Evolutionary conservation across 2,113 vertebrate genomes (phyloP).

Genomic region (Marmota flaviventris): DNA sequence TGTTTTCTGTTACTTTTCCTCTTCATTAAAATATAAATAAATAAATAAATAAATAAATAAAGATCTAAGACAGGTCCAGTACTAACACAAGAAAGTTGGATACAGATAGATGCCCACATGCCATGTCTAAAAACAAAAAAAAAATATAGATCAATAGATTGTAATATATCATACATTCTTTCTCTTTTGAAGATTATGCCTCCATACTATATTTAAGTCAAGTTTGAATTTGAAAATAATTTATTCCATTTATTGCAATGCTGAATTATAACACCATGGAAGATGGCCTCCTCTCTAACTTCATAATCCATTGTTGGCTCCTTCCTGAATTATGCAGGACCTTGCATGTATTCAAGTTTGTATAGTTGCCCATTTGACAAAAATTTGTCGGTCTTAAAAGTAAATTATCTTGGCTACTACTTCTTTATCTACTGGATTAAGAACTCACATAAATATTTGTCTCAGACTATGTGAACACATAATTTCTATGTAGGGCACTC

Average conservation of each 20-base stretch:
- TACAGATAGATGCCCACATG: constrained; percentile 49
- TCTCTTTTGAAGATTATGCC: background rate
- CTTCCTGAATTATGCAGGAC: background rate
- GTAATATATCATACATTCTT: background rate
- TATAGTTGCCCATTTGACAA: background rate
- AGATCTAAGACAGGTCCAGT: background rate
- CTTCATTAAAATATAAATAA: background rate
- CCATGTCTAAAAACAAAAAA: constrained; percentile 50
- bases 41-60: background rate
- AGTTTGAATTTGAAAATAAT: background rate
- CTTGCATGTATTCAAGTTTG: background rate
- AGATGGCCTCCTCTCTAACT: accelerated
- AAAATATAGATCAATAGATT: constrained; percentile 48
- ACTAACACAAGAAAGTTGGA: background rate
- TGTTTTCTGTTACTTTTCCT: background rate
- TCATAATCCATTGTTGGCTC: background rate
- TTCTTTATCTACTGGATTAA: background rate
- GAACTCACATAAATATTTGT: background rate
- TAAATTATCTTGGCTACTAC: background rate
- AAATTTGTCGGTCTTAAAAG: background rate
- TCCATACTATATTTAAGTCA: background rate
- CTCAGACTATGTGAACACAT: background rate
- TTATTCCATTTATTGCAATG: background rate
- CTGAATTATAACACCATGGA: background rate
- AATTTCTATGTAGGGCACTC: background rate